These are phyloP conservation scores for Lepidurus packardi DNA, from an alignment of 1,140 invertebrate species.

Conservation along the genomic window DNA sequence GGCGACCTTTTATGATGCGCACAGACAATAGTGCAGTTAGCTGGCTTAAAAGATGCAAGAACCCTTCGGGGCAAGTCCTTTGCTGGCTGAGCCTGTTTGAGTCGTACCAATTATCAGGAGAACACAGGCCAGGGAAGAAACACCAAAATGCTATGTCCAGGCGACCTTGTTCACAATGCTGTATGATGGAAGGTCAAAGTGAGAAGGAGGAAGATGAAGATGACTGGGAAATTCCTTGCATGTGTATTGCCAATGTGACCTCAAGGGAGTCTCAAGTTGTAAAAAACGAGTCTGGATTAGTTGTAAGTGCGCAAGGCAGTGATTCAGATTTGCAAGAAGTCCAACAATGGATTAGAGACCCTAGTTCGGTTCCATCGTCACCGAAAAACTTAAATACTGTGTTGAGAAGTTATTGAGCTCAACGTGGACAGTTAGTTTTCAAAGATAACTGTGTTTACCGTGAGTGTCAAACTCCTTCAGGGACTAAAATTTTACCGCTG, in stretches of 20 bases:
- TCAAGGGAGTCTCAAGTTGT: too few relatives aligned
- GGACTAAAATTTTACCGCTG: not conserved
- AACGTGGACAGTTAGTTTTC: not conserved
- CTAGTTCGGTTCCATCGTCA: not conserved
- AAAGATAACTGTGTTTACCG: not conserved
- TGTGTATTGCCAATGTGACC: too few relatives aligned
- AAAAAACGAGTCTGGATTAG: not conserved
- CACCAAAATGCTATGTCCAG: not conserved
- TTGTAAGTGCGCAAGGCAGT: not conserved
- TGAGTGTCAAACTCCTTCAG: not conserved
- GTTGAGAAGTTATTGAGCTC: not conserved
- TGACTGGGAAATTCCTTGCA: too few relatives aligned
- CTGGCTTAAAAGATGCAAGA: too few relatives aligned
- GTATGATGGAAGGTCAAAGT: too few relatives aligned
- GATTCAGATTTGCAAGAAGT: not conserved
- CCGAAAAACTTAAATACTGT: not conserved
- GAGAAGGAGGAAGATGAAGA: too few relatives aligned
- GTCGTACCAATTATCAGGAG: not conserved
- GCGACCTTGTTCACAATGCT: too few relatives aligned
- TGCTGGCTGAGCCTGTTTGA: not conserved
- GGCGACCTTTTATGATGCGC: conserved; percentile 42
- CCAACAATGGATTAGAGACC: not conserved
- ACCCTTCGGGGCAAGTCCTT: too few relatives aligned
- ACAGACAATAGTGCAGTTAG: conserved; percentile 35
- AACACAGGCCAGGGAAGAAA: not conserved